Evolutionary conservation across 2,888 invertebrate genomes (phyloP).

Genomic region (Neuroscelio doddi): DNA sequence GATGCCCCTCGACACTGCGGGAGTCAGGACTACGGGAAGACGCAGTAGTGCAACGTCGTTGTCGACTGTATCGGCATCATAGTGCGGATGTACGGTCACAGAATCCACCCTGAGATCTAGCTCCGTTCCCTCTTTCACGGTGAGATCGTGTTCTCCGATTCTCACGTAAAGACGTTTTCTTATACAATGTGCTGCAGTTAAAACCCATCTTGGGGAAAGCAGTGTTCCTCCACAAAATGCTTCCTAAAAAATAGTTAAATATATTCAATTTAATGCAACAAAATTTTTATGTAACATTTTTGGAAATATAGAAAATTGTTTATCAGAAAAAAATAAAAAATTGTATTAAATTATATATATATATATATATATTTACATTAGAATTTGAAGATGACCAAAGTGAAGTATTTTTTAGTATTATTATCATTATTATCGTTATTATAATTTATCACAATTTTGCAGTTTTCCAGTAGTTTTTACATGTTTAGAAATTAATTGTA

Average conservation of each 20-base stretch:
- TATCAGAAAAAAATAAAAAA: too few species aligned
- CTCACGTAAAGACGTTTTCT: slow-evolving; percentile 84
- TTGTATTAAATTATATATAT: too few species aligned
- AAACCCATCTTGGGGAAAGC: slow-evolving; percentile 86
- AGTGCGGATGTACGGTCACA: slow-evolving; percentile 87
- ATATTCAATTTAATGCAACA: background rate
- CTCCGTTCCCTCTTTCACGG: slow-evolving; percentile 83
- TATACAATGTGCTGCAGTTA: slow-evolving; percentile 92
- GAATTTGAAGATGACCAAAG: too few species aligned
- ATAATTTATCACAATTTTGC: too few species aligned
- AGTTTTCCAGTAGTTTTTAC: too few species aligned
- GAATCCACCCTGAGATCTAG: slow-evolving; percentile 81
- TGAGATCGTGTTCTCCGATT: slow-evolving; percentile 89
- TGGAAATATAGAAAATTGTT: background rate
- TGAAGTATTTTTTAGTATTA: too few species aligned
- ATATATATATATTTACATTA: too few species aligned
- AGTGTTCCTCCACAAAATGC: slow-evolving; percentile 92
- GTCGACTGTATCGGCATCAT: slow-evolving; percentile 91
- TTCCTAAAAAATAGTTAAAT: slow-evolving; percentile 75
- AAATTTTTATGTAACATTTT: background rate
- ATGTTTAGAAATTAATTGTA: too few species aligned
- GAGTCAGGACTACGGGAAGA: slow-evolving; percentile 72
- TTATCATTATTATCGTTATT: too few species aligned
- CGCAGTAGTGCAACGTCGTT: slow-evolving; percentile 92
- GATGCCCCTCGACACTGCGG: slow-evolving; percentile 74